Conservation (phyloP, 2,113 vertebrate genomes). For the Grantiella picta region DNA sequence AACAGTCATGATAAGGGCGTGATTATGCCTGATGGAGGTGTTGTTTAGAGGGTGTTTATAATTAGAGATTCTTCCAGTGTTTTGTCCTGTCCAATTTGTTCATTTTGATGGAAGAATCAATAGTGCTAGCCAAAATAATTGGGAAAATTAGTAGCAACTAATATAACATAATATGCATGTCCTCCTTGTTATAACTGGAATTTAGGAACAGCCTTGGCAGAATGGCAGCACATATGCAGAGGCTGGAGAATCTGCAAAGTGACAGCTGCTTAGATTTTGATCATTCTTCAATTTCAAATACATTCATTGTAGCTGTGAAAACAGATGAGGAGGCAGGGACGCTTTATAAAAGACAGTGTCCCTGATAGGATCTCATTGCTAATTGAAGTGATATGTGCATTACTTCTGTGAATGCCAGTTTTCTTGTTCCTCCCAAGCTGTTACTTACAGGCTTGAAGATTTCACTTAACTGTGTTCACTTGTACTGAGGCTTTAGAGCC, state of each 20-base stretch:
- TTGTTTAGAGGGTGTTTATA: conserved; percentile 17
- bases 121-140: conserved; percentile 40
- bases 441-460: neutral
- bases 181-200: neutral
- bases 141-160: conserved; percentile 36
- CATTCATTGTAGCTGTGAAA: conserved; percentile 30
- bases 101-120: conserved; percentile 45
- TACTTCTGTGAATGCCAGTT: conserved; percentile 4
- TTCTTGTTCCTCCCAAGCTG: conserved; percentile 30
- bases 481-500: neutral
- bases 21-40: neutral
- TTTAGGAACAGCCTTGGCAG: neutral
- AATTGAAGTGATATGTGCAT: conserved; percentile 36
- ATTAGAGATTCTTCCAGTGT: conserved; percentile 25
- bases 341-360: conserved; percentile 22
- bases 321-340: conserved; percentile 21
- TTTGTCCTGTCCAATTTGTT: conserved; percentile 55
- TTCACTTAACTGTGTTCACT: conserved; percentile 9
- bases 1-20: neutral
- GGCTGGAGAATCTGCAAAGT: neutral
- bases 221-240: neutral
- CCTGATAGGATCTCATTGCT: neutral
- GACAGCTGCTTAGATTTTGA: conserved; percentile 34
- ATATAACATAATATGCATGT: conserved; percentile 39
- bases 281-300: conserved; percentile 23